Percentiles rank a stretch among this genome's conserved stretches.
Conservation (phyloP, 2,113 vertebrate genomes). For the Nycticorax nycticorax region DNA sequence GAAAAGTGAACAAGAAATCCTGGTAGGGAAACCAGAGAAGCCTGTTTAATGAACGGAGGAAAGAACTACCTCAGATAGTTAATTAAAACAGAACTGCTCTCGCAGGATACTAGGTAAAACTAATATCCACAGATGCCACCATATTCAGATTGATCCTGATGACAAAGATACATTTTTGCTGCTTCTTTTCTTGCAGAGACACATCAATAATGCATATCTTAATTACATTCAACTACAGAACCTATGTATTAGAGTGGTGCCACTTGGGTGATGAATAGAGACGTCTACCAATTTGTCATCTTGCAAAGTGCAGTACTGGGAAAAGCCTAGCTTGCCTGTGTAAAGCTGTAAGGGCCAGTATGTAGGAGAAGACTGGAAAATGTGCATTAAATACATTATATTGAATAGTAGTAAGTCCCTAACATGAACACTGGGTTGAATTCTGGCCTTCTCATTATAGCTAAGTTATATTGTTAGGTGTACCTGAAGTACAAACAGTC, state of each 20-base stretch:
- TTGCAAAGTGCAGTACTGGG: neutral
- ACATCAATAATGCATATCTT: constrained; percentile 42
- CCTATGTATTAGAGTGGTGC: neutral
- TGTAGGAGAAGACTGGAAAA: neutral
- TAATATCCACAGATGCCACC: neutral
- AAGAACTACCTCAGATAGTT: neutral
- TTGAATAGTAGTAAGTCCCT: neutral
- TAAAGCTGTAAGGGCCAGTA: neutral
- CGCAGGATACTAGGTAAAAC: neutral
- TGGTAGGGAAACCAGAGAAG: neutral
- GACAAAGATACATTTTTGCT: neutral
- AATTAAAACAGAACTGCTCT: neutral
- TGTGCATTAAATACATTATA: neutral
- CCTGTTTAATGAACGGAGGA: neutral
- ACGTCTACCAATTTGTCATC: neutral
- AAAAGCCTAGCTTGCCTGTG: neutral
- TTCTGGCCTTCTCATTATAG: neutral
- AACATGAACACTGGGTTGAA: neutral
- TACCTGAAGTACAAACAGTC: neutral
- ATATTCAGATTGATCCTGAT: neutral
- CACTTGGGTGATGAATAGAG: neutral
- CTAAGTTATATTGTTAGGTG: neutral
- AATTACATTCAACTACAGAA: constrained; percentile 22
- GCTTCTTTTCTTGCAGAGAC: neutral
- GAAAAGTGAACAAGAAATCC: neutral